Evolutionary conservation across 1,140 invertebrate species (phyloP), one percentile per base, ranked within the genome.

Genomic region (Phymastichus coffea): DNA sequence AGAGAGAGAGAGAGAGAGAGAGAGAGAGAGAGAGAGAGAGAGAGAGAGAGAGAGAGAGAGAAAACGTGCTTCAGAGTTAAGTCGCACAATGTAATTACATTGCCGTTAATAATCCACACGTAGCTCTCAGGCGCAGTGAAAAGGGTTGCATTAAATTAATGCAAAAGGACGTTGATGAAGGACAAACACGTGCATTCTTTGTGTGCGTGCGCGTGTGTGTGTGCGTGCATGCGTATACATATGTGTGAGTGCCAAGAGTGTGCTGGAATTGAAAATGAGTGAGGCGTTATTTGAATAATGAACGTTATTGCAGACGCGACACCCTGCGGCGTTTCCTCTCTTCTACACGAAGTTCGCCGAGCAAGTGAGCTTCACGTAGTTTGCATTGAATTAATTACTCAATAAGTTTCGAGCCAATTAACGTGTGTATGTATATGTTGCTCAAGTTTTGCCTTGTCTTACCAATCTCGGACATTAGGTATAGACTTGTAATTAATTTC

Each of bases 141-240:
- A 28, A 15, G 14, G 20, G 30, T 14, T 17, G 22, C 52, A 51
- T 65, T 59, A 65, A 69, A 67, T 70, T 61, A 59, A 68, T 65
- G 63, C 65, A 67, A 64, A 59, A 46, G 40, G 55, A 33, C 47
- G 52, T 44, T 62, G 56, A 63, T 59, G 59, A 65, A 59, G 37
- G 38, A 15, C 41, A 35, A 8, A 35, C 19, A 6, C 4, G 14
- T 43, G 15, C 17, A 7, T 20, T 15, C 40, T 43, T 43, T 43
- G 40, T 43, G 3, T 22, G 2, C n/a, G n/a, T 9, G 15, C n/a
- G 22, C 22, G 49, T 14, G 20, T 25, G n/a, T n/a, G n/a, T n/a
- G n/a, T n/a, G n/a, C n/a, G n/a, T n/a, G n/a, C n/a, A n/a, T n/a
- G n/a, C 23, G 23, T 25, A 15, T 15, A 12, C 4, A 15, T 41